These are phyloP conservation scores for Tridacna crocea DNA, from an alignment of 2,888 invertebrate genomes.

Conservation along the genomic window DNA sequence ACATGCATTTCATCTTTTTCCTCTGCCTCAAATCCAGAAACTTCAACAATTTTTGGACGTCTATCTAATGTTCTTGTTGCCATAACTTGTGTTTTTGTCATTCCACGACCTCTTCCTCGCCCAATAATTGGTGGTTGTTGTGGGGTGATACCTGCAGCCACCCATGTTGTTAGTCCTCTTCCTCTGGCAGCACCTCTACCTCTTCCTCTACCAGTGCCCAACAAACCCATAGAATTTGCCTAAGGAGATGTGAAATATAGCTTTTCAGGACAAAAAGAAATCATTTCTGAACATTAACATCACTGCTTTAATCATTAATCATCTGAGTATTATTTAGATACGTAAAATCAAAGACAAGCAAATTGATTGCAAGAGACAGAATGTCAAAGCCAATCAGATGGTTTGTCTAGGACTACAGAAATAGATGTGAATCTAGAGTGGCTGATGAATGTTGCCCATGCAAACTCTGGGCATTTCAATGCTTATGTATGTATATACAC, in stretches of 20 bases:
- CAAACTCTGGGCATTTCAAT: no score
- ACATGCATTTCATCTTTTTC: constrained; percentile 91
- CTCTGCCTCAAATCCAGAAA: constrained; percentile 94
- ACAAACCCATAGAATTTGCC: constrained; percentile 82
- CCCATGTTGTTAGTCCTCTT: constrained; percentile 68
- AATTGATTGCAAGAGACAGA: no score
- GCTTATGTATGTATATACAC: no score
- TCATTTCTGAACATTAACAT: no score
- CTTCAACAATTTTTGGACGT: constrained; percentile 92
- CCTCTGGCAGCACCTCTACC: constrained; percentile 75
- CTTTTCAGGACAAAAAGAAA: no score
- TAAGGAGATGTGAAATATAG: constrained; percentile 54
- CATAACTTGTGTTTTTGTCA: constrained; percentile 53
- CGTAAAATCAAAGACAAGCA: no score
- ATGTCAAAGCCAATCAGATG: no score
- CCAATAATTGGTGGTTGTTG: constrained; percentile 56
- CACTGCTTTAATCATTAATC: no score
- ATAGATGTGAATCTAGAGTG: no score
- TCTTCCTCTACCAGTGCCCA: constrained; percentile 67
- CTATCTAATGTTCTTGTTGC: constrained; percentile 88
- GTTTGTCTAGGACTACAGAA: no score
- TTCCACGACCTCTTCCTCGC: constrained; percentile 71
- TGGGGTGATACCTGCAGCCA: constrained; percentile 55
- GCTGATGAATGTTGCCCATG: no score
- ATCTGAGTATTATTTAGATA: no score